Conservation (phyloP, 2,797 vertebrate species). For the Mormyrus hasselquistii region DNA sequence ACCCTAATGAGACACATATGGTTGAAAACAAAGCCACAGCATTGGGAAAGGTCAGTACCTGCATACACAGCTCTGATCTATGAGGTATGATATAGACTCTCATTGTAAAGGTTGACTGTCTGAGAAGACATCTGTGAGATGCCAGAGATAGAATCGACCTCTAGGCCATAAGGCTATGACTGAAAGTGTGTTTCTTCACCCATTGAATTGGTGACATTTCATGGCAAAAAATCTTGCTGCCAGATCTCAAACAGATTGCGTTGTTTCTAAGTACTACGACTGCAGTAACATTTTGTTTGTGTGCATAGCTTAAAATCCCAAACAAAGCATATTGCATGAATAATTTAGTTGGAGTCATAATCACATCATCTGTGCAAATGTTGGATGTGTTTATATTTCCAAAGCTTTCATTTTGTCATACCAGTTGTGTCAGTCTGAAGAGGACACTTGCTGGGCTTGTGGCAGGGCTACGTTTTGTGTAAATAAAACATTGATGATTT, state of each 20-base stretch:
- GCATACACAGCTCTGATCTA: conserved; percentile 20
- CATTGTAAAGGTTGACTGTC: neutral
- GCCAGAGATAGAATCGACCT: neutral
- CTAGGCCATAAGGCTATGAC: neutral
- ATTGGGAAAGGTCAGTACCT: conserved; percentile 40
- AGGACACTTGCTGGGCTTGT: neutral
- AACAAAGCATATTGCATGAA: neutral
- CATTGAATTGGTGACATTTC: neutral
- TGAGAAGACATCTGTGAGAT: neutral
- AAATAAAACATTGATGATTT: neutral
- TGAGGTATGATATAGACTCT: neutral
- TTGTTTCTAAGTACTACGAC: neutral
- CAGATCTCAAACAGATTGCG: neutral
- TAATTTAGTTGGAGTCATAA: neutral
- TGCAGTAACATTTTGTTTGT: neutral
- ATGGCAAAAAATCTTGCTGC: neutral
- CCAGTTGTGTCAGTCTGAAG: neutral
- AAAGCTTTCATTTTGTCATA: neutral
- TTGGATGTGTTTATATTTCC: neutral
- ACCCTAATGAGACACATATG: conserved; percentile 45
- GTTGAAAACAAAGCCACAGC: conserved; percentile 39
- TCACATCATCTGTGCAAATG: conserved; percentile 11
- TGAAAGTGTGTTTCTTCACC: neutral
- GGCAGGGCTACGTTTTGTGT: neutral
- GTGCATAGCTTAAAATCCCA: neutral